Evolutionary conservation across 2,888 invertebrate species (phyloP).

Genomic region (Leptinotarsa juncta): DNA sequence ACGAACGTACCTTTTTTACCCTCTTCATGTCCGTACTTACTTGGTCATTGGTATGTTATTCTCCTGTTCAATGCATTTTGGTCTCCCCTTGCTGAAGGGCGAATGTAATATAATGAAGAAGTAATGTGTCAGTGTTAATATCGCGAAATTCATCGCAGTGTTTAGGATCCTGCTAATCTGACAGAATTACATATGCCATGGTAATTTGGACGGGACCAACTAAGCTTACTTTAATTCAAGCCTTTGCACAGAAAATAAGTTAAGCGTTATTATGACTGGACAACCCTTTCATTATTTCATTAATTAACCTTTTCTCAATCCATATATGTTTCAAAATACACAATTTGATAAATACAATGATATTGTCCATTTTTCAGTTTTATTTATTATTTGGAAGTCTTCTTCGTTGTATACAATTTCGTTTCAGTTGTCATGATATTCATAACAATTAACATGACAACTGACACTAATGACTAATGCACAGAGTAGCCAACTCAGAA

Average conservation of each 20-base stretch:
- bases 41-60: background rate
- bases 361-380: no score
- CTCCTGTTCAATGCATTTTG: background rate
- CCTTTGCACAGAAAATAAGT: conserved; percentile 63
- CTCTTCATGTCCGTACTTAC: background rate
- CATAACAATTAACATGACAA: no score
- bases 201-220: conserved; percentile 61
- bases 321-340: conserved; percentile 46
- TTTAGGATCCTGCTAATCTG: conserved; percentile 65
- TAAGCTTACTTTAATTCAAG: conserved; percentile 63
- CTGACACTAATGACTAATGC: no score
- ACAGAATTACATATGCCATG: conserved; percentile 65
- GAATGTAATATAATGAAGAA: conserved; percentile 62
- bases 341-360: conserved; percentile 43
- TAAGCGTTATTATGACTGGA: conserved; percentile 46
- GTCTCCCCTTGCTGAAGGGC: conserved; percentile 24
- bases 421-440: no score
- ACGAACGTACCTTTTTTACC: no score
- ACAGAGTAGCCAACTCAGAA: no score
- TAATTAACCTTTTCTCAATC: conserved; percentile 37
- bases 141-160: conserved; percentile 63
- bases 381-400: no score
- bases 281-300: conserved; percentile 51
- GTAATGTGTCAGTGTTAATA: conserved; percentile 65
- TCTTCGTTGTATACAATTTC: no score